Evolutionary conservation across 2,888 invertebrate genomes (phyloP), one percentile per base, ranked within the genome.

Genomic region (Syritta pipiens): DNA sequence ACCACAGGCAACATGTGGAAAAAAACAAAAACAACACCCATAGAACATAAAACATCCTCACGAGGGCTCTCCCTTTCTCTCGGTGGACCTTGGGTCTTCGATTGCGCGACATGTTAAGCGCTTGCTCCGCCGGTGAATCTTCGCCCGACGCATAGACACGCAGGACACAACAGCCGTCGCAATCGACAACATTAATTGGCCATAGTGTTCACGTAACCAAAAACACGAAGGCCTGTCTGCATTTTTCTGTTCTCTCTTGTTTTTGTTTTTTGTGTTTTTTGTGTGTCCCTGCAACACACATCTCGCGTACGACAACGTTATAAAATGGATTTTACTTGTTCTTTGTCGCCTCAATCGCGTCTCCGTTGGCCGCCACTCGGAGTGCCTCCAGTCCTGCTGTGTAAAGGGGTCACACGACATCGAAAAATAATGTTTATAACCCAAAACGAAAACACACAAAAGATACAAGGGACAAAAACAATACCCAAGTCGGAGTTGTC

Each of bases 261-360:
- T 0, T n/a, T 5, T 53, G 35, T 46, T n/a, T 22, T 14, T 19
- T 1, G 1, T n/a, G n/a, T n/a, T n/a, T n/a, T n/a, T n/a, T n/a
- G n/a, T n/a, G n/a, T n/a, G n/a, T n/a, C n/a, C n/a, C n/a, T n/a
- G n/a, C n/a, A 17, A 28, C 60, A 48, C n/a, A 10, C 37, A 55
- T 35, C 37, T 37, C 28, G 46, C 19, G 44, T 6, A 44, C 26
- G 62, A 72, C 79, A 65, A 68, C 55, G 49, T 68, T 79, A 68
- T 79, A 72, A 74, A 79, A 79, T 79, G 79, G 79, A 79, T 79
- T 79, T 79, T 79, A 17, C 79, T 79, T 79, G 79, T 79, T 79
- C 79, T 67, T 79, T 79, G 60, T 79, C 74, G 79, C 79, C 67
- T 74, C 60, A 32, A 35, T 55, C 48, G 46, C 65, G 24, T 44